phyloP scores from a whole-genome alignment of 2,797 vertebrate genomes.

The Spinibarbus caldwelli region DNA sequence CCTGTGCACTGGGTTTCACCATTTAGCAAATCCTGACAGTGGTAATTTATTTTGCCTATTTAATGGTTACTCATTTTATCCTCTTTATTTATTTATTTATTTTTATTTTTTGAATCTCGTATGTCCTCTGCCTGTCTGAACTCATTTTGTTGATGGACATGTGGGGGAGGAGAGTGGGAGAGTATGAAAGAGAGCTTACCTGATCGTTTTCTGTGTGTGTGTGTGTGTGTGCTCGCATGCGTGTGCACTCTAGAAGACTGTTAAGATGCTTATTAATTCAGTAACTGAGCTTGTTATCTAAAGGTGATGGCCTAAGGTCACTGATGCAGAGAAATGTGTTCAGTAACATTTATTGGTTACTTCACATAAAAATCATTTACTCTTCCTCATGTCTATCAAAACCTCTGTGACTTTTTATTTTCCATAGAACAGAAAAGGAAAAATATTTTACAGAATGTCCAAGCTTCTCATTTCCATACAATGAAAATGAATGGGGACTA shows the following conservation, averaged over 20 bases:
- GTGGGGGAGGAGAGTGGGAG: not conserved
- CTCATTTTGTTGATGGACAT: slow-evolving; percentile 22
- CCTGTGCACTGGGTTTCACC: not conserved
- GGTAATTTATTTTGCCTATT: not conserved
- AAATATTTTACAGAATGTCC: not conserved
- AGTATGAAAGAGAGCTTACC: not conserved
- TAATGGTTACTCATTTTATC: slow-evolving; percentile 14
- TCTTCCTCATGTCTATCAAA: not conserved
- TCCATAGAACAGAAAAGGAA: not conserved
- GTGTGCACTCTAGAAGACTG: not conserved
- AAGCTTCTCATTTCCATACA: not conserved
- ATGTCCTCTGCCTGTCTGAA: slow-evolving; percentile 20
- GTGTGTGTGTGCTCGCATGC: not conserved
- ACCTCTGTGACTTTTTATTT: not conserved
- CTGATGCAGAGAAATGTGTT: not conserved
- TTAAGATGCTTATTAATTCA: not conserved
- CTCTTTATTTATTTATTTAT: too few relatives aligned
- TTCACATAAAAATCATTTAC: not conserved
- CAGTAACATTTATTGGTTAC: not conserved
- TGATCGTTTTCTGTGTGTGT: not conserved
- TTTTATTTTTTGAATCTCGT: not conserved
- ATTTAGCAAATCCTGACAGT: slow-evolving; percentile 15
- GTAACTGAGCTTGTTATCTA: not conserved
- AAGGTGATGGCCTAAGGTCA: not conserved
- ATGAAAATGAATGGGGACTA: not conserved